Base-by-base conservation (phyloP, 1,140 invertebrate genomes). In the Zaprionus inermis region DNA sequence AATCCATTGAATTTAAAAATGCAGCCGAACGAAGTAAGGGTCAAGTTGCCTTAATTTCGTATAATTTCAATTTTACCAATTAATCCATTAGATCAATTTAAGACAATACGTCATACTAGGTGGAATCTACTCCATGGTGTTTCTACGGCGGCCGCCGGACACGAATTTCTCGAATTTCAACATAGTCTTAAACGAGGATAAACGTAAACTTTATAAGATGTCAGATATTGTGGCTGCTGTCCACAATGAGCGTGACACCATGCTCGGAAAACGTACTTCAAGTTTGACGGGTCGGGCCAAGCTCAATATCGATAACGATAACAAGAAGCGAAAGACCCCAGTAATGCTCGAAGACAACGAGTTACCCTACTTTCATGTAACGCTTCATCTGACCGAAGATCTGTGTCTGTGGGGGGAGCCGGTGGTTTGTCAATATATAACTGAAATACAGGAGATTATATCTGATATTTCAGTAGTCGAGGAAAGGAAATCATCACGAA, bases 401-500 rank as follows among this genome's bases (percentile, higher is more conserved):
- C 44, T 91, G 10, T 91, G 90, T 44, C 44, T 55, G 10, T 91
- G 86, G 86, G 67, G 83, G 38, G 58, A 79, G 6, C 90, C 90
- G 0, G 12, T 55, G 5, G 55, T 63, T 0, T 91, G 90, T 9
- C 90, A 91, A 0, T 89, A 63, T 44, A 38, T 89, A 3, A 56
- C 52, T 0, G 56, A n/a, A 44, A 70, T 61, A 22, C 18, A 65
- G 68, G 46, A 72, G 0, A 16, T 65, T 0, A 9, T 16, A 5
- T 20, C 52, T 1, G 18, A 41, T 1, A 6, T 0, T 1, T 46
- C 36, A 0, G 1, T 44, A 9, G 9, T 6, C 11, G 28, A 36
- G 6, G 22, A 49, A n/a, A 49, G 34, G 38, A 51, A 38, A n/a
- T n/a, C n/a, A n/a, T n/a, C n/a, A n/a, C n/a, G n/a, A n/a, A n/a